These are phyloP conservation scores for Lithophane leautieri DNA, from an alignment of 2,888 invertebrate genomes.

Conservation along the genomic window DNA sequence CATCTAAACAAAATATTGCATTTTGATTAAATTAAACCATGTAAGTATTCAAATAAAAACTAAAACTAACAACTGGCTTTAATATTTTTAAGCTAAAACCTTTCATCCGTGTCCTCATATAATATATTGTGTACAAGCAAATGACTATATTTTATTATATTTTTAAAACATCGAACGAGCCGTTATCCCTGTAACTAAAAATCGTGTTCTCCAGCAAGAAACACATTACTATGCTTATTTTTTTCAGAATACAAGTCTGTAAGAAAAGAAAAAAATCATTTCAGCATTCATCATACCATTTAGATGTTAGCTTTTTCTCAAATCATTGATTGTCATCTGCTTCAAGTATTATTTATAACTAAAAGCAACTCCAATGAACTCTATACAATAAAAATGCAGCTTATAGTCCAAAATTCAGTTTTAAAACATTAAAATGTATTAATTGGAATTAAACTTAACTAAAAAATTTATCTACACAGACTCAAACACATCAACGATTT, in stretches of 20 bases:
- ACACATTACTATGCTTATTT: neutral
- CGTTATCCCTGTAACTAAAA: neutral
- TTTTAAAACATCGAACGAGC: neutral
- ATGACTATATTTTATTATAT: constrained; percentile 20
- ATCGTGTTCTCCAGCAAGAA: neutral
- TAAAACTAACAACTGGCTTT: constrained; percentile 29
- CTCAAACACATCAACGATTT: constrained; percentile 32
- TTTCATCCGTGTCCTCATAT: constrained; percentile 8
- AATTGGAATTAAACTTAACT: constrained; percentile 11
- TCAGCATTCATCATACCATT: neutral
- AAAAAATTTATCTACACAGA: constrained; percentile 40
- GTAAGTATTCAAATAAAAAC: neutral
- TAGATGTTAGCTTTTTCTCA: neutral
- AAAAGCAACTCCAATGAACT: constrained; percentile 7
- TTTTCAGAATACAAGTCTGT: neutral
- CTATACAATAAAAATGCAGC: constrained; percentile 33
- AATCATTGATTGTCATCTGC: constrained; percentile 35
- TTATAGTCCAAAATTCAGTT: constrained; percentile 30
- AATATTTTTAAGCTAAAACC: constrained; percentile 15
- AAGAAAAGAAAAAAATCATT: neutral
- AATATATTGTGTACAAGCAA: constrained; percentile 29
- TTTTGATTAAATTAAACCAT: constrained; percentile 13
- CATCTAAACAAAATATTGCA: constrained; percentile 46
- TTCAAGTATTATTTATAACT: constrained; percentile 28
- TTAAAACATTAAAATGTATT: constrained; percentile 22